Conservation (phyloP, 2,113 vertebrate genomes). For the Chaetura pelagica region DNA sequence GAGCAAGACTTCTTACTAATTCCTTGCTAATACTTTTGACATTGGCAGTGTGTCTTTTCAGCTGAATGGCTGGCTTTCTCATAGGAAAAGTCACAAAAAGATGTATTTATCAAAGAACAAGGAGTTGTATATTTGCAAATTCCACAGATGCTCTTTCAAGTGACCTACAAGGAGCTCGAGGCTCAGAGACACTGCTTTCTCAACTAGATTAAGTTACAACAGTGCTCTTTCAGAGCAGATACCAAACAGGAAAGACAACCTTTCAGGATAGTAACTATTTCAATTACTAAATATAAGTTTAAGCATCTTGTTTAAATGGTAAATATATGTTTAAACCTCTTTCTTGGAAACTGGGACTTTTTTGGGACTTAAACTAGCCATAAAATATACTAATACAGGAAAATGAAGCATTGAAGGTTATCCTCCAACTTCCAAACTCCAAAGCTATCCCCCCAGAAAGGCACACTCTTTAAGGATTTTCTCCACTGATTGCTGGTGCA, state of each 20-base stretch:
- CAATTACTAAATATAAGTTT: background rate
- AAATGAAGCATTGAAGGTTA: background rate
- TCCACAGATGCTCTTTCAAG: background rate
- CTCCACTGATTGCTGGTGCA: background rate
- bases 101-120: background rate
- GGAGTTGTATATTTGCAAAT: background rate
- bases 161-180: background rate
- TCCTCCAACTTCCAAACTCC: background rate
- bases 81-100: background rate
- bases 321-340: background rate
- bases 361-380: background rate
- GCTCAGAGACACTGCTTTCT: background rate
- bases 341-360: background rate
- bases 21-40: background rate
- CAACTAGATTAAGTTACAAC: background rate
- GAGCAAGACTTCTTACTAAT: background rate
- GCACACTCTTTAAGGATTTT: background rate
- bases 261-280: background rate
- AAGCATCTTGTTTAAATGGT: background rate
- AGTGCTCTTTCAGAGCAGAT: background rate
- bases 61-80: background rate
- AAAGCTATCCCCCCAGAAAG: background rate
- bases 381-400: background rate
- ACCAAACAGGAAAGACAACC: background rate
- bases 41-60: background rate